Conservation (phyloP, 1,140 invertebrate genomes). For the Penaeus vannamei region DNA sequence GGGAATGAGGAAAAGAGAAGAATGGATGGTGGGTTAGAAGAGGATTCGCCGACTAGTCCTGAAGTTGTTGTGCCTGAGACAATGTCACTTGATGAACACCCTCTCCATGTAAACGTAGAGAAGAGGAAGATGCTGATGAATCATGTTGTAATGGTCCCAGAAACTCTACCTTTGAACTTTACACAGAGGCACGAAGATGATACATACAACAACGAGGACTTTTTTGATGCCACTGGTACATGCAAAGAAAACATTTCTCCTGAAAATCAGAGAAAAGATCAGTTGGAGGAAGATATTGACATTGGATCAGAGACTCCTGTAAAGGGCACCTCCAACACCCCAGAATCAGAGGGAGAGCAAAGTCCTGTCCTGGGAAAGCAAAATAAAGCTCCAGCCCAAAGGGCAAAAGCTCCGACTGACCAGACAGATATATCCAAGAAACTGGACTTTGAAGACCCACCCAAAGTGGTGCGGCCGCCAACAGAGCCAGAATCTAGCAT, state of each 20-base stretch:
- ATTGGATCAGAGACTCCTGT: neutral
- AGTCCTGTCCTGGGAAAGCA: slow-evolving; percentile 17
- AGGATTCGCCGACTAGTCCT: too few relatives aligned
- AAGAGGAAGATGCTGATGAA: neutral
- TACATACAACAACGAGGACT: neutral
- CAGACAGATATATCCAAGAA: neutral
- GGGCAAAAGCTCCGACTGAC: neutral
- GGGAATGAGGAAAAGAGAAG: too few relatives aligned
- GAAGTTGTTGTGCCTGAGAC: neutral
- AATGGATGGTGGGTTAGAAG: too few relatives aligned
- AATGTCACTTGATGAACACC: neutral
- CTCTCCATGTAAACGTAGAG: neutral
- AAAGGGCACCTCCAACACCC: neutral
- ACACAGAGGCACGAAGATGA: too few relatives aligned
- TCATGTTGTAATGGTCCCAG: neutral
- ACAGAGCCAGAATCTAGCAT: neutral
- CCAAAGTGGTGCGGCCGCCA: neutral
- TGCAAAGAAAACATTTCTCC: neutral
- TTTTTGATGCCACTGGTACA: neutral
- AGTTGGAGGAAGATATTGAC: neutral
- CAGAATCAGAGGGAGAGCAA: neutral
- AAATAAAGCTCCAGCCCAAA: neutral
- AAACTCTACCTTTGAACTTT: neutral
- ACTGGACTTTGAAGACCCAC: neutral
- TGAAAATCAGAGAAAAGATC: neutral